phyloP scores from a whole-genome alignment of 2,113 vertebrate genomes.

The Cynopterus brachyotis region DNA sequence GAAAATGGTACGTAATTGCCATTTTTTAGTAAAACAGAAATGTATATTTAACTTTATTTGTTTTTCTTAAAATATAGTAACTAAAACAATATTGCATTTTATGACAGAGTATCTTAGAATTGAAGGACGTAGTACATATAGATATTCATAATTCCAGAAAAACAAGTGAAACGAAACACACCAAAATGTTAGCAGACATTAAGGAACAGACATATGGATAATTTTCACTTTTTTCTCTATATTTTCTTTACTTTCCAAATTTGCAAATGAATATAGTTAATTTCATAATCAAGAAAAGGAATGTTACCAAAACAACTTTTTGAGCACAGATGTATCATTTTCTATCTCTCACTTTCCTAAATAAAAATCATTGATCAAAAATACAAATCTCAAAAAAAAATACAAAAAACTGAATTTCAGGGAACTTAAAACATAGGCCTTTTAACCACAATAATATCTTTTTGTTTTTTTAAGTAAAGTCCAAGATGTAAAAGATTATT shows the following conservation, averaged over 20 bases:
- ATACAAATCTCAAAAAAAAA: not conserved
- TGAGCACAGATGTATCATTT: not conserved
- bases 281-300: not conserved
- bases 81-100: not conserved
- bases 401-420: not conserved
- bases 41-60: not conserved
- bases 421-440: not conserved
- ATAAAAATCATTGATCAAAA: not conserved
- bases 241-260: conserved; percentile 24
- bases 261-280: not conserved
- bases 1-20: not conserved
- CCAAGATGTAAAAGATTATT: conserved; percentile 41
- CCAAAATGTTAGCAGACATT: not conserved
- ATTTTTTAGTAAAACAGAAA: not conserved
- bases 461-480: not conserved
- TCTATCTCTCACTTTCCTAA: not conserved
- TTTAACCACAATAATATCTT: conserved; percentile 12
- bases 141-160: conserved; percentile 34
- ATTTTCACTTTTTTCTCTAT: not conserved
- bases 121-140: not conserved
- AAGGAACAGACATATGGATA: not conserved
- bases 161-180: not conserved
- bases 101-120: not conserved
- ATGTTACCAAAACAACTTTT: not conserved
- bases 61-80: not conserved